Evolutionary conservation across 2,113 vertebrate genomes (phyloP).

Genomic region (Brachypteracias leptosomus): DNA sequence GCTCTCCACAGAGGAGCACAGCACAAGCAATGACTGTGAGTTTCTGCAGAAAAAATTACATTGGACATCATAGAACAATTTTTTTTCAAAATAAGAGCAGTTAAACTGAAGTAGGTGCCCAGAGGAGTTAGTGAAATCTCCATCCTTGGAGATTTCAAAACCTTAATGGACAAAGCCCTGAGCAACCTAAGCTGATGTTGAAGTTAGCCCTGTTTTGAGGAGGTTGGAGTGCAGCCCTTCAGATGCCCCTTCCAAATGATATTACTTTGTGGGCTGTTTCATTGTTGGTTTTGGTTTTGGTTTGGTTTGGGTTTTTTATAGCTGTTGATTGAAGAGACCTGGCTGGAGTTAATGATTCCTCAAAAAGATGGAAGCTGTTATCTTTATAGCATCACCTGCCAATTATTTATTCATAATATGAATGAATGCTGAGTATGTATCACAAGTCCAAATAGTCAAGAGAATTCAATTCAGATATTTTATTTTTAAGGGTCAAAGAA

Average conservation of each 20-base stretch:
- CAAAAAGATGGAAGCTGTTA: background rate
- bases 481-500: background rate
- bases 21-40: background rate
- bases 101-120: background rate
- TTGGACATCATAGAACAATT: background rate
- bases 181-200: background rate
- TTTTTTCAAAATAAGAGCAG: background rate
- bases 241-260: background rate
- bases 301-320: background rate
- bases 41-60: background rate
- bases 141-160: background rate
- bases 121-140: background rate
- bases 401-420: background rate
- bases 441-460: background rate
- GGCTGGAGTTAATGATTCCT: background rate
- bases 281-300: background rate
- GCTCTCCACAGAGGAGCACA: background rate
- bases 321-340: background rate
- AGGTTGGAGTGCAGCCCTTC: background rate
- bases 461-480: background rate
- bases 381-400: background rate
- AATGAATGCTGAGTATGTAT: background rate
- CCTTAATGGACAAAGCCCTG: background rate
- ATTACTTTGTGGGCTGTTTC: background rate
- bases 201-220: background rate